These are phyloP conservation scores for Heterohyrax brucei DNA, from an alignment of 2,797 vertebrate species.

Conservation along the genomic window DNA sequence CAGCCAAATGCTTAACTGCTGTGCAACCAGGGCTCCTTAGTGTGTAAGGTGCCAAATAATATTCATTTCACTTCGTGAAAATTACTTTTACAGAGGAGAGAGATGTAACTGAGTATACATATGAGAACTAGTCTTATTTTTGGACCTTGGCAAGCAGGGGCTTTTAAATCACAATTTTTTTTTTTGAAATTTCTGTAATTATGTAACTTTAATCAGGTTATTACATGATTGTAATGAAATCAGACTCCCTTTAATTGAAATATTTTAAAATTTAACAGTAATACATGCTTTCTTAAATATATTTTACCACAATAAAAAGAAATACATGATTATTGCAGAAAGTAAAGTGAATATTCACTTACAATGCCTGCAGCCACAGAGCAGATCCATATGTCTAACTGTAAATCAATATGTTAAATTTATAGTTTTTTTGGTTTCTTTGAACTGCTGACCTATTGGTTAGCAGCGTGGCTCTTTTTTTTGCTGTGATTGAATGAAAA, in stretches of 20 bases:
- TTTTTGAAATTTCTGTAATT: slow-evolving; percentile 15
- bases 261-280: slow-evolving; percentile 9
- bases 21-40: background rate
- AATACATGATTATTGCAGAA: background rate
- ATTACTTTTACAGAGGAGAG: slow-evolving; percentile 46
- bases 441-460: too few species aligned
- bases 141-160: slow-evolving; percentile 75
- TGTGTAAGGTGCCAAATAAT: slow-evolving; percentile 59
- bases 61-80: slow-evolving; percentile 67
- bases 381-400: background rate
- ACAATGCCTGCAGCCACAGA: background rate
- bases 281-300: background rate
- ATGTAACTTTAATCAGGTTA: background rate
- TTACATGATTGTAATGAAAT: background rate
- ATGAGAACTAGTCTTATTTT: slow-evolving; percentile 73
- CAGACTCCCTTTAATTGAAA: slow-evolving; percentile 16
- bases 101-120: slow-evolving; percentile 56
- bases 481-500: too few species aligned
- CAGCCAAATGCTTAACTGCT: too few species aligned
- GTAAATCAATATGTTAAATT: background rate
- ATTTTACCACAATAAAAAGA: too few species aligned
- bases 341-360: slow-evolving; percentile 42
- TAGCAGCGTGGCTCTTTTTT: too few species aligned
- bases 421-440: too few species aligned
- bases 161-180: slow-evolving; percentile 70